Conservation (phyloP, 2,888 invertebrate genomes). For the Cerceris ruficornis region DNA sequence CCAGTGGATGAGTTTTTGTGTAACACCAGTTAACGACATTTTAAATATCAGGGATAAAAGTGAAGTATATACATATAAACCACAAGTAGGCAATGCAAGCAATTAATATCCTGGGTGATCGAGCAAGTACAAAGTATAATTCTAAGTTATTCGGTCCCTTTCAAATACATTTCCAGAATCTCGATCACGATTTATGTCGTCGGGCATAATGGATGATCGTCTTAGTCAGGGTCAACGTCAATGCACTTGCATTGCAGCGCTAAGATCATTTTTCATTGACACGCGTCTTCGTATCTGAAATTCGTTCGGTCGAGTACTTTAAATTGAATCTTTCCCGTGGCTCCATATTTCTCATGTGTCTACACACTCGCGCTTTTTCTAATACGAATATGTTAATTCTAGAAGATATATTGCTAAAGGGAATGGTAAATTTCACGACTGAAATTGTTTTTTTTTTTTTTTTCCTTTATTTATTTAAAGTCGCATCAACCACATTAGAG, state of each 20-base stretch:
- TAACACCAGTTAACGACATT: too few species aligned
- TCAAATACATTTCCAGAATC: not conserved
- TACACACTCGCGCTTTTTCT: too few species aligned
- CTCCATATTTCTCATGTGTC: not conserved
- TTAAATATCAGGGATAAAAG: too few species aligned
- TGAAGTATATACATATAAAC: too few species aligned
- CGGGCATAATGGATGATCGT: constrained; percentile 3
- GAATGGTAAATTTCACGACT: too few species aligned
- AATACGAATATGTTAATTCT: too few species aligned
- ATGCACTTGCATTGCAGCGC: constrained; percentile 24
- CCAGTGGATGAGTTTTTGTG: too few species aligned
- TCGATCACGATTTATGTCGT: constrained; percentile 5
- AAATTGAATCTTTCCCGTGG: not conserved
- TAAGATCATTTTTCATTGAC: constrained; percentile 29
- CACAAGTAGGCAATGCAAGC: not conserved
- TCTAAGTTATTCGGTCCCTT: constrained; percentile 6
- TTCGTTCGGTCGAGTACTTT: too few species aligned
- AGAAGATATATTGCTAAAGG: too few species aligned
- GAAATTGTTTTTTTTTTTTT: too few species aligned
- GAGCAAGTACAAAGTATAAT: constrained; percentile 11
- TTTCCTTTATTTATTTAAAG: too few species aligned
- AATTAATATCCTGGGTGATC: not conserved
- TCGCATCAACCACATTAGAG: too few species aligned
- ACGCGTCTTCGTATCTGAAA: not conserved
- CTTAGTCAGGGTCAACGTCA: constrained; percentile 6